These are phyloP conservation scores for Syrrhaptes paradoxus DNA, from an alignment of 2,113 vertebrate genomes.

Conservation along the genomic window DNA sequence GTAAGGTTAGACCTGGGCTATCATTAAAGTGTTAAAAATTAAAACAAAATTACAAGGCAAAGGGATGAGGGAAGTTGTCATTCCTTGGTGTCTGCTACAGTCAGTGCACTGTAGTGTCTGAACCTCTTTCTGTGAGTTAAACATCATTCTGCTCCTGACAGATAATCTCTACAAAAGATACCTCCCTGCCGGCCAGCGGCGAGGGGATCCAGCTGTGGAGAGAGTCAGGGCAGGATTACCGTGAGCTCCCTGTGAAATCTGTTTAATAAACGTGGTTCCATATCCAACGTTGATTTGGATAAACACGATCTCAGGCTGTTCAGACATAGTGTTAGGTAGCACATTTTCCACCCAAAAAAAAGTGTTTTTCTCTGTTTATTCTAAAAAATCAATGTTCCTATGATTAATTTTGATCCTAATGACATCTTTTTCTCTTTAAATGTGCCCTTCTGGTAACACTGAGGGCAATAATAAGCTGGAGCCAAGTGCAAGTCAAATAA, in stretches of 20 bases:
- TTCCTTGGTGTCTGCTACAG: not conserved
- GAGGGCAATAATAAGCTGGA: not conserved
- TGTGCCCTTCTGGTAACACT: not conserved
- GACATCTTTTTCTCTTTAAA: not conserved
- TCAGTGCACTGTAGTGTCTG: not conserved
- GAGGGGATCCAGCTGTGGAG: not conserved
- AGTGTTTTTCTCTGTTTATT: not conserved
- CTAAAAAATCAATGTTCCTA: not conserved
- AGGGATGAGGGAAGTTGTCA: not conserved
- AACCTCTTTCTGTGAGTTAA: not conserved
- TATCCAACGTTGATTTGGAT: not conserved
- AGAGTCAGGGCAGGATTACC: not conserved
- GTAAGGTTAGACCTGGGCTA: not conserved
- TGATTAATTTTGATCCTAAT: constrained; percentile 9
- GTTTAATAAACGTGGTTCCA: not conserved
- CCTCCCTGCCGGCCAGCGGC: not conserved
- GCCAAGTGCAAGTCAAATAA: constrained; percentile 62
- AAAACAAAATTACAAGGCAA: not conserved
- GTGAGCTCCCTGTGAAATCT: not conserved
- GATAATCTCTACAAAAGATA: not conserved
- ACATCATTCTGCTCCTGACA: not conserved
- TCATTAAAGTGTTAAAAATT: not conserved
- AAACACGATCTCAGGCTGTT: not conserved
- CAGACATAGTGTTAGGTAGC: not conserved
- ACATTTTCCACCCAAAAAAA: not conserved